Evolutionary conservation across 2,113 vertebrate genomes (phyloP), one percentile per base, ranked within the genome.

Genomic region (Brachionichthys hirsutus): DNA sequence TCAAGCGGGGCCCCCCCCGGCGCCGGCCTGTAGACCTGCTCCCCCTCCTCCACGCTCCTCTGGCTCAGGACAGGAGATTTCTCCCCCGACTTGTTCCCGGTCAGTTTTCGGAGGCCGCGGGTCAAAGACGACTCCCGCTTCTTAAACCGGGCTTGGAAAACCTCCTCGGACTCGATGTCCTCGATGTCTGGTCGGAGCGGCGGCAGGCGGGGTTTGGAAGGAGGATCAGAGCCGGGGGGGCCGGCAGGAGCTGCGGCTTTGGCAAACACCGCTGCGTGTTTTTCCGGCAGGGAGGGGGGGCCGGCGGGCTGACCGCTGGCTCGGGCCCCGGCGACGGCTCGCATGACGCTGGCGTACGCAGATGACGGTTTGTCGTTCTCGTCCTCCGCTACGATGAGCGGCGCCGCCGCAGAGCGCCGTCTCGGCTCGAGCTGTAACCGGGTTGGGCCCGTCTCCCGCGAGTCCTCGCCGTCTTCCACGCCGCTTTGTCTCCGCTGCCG

Each of bases 141-240:
- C 79, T 97, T 98, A 82, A 98, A 98, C 69, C 94, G 94, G n/a
- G 95, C 92, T 75, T 98, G 94, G 3, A 98, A 98, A 20, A 98
- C 87, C 17, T 96, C 95, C 80, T 98, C 93, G 0, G 97, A 98
- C 65, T 95, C 94, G 0, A 98, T 92, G 88, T 98, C 92, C 69
- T 94, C 90, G 45, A 98, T 97, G 62, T 91, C 89, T 12, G 78
- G 78, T 54, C 89, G 62, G 48, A 88, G 84, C 44, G 66, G 54
- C 1, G 86, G 84, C n/a, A 75, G 84, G 8, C 41, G 74, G 5
- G 78, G 51, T 11, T 45, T 7, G 45, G 62, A 50, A 9, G 71
- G 47, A 11, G 52, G 50, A 11, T 80, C 72, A 0, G 76, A 43
- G 65, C 59, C 73, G 9, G 77, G 70, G 9, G 62, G 53, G 53